Base-by-base conservation (phyloP, 1,140 invertebrate species). In the Anastrepha ludens region DNA sequence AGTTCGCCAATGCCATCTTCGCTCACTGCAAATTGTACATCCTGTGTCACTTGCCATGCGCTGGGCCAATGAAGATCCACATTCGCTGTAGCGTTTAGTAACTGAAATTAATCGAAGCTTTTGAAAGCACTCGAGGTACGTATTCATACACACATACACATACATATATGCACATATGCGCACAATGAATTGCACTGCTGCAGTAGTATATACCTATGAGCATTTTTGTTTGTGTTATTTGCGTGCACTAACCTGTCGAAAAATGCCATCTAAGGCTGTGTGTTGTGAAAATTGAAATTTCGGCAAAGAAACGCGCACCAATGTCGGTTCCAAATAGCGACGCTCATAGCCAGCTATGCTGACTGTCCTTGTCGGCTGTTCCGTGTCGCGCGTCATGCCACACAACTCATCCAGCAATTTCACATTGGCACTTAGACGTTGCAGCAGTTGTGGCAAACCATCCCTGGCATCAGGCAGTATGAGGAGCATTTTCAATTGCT, bases 231-330 rank as follows among this genome's bases (percentile, higher is more conserved):
- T 70, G 55, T 59, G n/a, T 39, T 87, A 1, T 67, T 47, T 47
- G 13, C 47, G 29, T 29, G 29, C 29, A 87, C 86, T 55, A 55
- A 88, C 88, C 88, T 88, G 86, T 50, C 85, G 47, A 59, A 65
- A 88, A 67, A 87, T 50, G 8, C 59, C 60, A 15, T 20, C 60
- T 50, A 87, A 86, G 64, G n/a, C 41, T 17, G 29, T 78, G 64
- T 58, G 58, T 78, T 87, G 64, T 29, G 78, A 17, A 58, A 87
- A 59, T 47, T 87, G 78, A 85, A 88, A 88, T 67, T 88, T 87
- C 17, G 87, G 88, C 85, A 88, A 62, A 15, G 81, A 50, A 20
- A 88, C 65, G 13, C 87, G 62, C 17, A 87, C 87, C 59, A 88
- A 81, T n/a, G 88, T 88, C 81, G 87, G n/a, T 3, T 60, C n/a